Evolutionary conservation across 2,113 vertebrate species (phyloP).

Genomic region (Lepus timidus): DNA sequence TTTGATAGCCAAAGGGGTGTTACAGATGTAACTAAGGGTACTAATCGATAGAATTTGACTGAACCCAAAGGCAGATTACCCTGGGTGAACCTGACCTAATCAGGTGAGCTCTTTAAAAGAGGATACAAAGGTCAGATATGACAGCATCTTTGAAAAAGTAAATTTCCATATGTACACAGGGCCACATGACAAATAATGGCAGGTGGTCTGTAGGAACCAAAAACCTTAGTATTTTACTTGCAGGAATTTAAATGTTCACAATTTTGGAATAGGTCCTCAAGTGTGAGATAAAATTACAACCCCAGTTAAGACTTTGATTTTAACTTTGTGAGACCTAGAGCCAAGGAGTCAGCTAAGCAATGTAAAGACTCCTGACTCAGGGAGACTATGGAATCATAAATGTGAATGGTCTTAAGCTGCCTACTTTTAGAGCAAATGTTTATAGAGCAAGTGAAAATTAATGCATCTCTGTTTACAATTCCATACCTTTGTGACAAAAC

Average conservation of each 20-base stretch:
- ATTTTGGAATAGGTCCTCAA: not conserved
- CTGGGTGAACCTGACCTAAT: not conserved
- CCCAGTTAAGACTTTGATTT: not conserved
- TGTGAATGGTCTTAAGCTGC: not conserved
- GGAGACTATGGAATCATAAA: not conserved
- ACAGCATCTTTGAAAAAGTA: not conserved
- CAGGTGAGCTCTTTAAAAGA: not conserved
- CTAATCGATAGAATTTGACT: not conserved
- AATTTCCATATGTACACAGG: not conserved
- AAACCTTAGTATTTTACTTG: not conserved
- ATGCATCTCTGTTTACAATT: not conserved
- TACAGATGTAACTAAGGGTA: not conserved
- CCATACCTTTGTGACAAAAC: not conserved
- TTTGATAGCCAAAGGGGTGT: not conserved
- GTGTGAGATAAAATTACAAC: not conserved
- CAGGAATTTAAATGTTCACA: not conserved
- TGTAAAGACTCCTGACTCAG: not conserved
- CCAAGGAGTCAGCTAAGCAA: not conserved
- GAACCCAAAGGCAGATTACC: not conserved
- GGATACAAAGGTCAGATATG: not conserved
- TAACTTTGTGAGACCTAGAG: not conserved
- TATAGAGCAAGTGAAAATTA: conserved; percentile 15
- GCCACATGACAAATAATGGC: not conserved
- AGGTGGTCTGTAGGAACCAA: not conserved
- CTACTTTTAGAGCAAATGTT: not conserved